Evolutionary conservation across 2,113 vertebrate genomes (phyloP).

Genomic region (Emydocephalus ijimae): DNA sequence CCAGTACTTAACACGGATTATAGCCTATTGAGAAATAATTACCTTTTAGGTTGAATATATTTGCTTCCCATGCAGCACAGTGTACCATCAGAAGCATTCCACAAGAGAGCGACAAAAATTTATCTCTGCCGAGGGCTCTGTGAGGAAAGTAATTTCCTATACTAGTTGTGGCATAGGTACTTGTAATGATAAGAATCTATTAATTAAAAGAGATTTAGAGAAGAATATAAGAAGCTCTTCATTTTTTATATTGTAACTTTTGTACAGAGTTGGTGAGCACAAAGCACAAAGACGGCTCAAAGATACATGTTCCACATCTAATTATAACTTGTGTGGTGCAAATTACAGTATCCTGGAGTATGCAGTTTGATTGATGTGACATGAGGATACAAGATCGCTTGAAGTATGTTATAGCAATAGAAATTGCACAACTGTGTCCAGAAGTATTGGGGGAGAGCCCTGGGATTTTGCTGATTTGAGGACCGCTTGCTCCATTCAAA

Average conservation of each 20-base stretch:
- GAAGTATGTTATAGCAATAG: constrained; percentile 34
- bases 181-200: neutral
- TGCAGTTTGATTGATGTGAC: constrained; percentile 36
- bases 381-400: constrained; percentile 18
- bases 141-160: neutral
- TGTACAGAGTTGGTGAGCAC: neutral
- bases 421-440: constrained; percentile 28
- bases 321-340: constrained; percentile 29
- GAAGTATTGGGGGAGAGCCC: neutral
- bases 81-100: neutral
- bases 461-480: constrained; percentile 35
- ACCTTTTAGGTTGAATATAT: neutral
- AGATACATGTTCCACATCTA: neutral
- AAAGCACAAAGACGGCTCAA: fast-evolving
- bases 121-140: neutral
- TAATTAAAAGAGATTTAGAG: neutral
- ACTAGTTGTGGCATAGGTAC: neutral
- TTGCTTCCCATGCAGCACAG: neutral
- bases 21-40: neutral
- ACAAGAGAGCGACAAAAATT: neutral
- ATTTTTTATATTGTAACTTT: neutral
- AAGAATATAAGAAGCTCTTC: constrained; percentile 13
- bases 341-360: constrained; percentile 46
- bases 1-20: neutral
- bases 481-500: constrained; percentile 3